Evolutionary conservation across 2,797 vertebrate species (phyloP), one percentile per base, ranked within the genome.

Genomic region (Dendrocincla fuliginosa): DNA sequence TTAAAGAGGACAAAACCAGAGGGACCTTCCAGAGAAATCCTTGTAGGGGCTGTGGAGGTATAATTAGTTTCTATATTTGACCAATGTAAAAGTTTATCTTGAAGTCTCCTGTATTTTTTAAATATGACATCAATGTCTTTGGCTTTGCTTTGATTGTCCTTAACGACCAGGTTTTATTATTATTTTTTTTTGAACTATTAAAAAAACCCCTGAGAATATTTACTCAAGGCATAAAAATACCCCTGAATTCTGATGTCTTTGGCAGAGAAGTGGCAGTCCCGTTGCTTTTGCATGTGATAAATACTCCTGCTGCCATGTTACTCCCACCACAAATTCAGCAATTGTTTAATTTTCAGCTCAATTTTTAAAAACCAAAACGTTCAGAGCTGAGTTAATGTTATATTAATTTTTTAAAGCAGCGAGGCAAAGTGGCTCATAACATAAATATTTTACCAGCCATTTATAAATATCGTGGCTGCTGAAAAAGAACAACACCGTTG

Each of bases 401-500:
- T 87, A 96, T 96, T 95, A 97, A 96, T 96, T 96, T 96, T 96
- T 95, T 90, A 96, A 96, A 91, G 92, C 91, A 78, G 96, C 68
- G 76, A 88, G 91, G 93, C 96, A 92, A 96, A 95, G 92, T 71
- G 77, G 93, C 78, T 95, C n/a, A 8, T 86, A 92, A 69, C 73
- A 78, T 96, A 95, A 97, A 97, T 96, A 96, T 97, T 97, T 97
- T 95, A 97, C 96, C 88, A 91, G 90, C 68, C 90, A 32, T 96
- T 95, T 93, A 91, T 97, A 97, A 96, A 97, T 96, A 96, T 53
- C 80, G 2, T 92, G 91, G 93, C 82, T 93, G 84, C 93, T 94
- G 13, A 3, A 67, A 94, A 68, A 87, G 95, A 89, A 4, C 90
- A 90, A 50, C 67, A 30, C 35, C 4, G 30, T 81, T 88, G 76